Percentiles rank a stretch among this genome's conserved stretches.
Conservation (phyloP, 2,797 vertebrate genomes). For the Alauda arvensis region DNA sequence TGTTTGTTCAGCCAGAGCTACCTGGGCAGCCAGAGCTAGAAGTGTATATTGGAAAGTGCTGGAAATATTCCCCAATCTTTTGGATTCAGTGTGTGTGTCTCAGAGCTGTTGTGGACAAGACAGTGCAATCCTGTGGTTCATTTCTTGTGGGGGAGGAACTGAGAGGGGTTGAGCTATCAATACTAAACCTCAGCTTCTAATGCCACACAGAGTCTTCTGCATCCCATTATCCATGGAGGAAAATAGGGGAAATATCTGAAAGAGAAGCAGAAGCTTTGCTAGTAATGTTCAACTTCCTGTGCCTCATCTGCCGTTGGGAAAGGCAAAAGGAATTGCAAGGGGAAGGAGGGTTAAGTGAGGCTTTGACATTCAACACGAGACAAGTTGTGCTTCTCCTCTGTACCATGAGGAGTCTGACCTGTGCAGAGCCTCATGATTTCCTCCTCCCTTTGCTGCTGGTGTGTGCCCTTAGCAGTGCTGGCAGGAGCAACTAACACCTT, state of each 20-base stretch:
- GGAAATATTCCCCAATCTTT: constrained; percentile 2
- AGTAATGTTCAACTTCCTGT: not conserved
- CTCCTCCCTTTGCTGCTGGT: not conserved
- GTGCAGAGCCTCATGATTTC: not conserved
- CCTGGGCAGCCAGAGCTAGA: not conserved
- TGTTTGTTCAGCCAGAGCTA: not conserved
- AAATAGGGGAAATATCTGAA: not conserved
- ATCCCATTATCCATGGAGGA: not conserved
- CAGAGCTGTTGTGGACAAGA: not conserved
- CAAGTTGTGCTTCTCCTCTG: not conserved
- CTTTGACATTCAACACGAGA: not conserved
- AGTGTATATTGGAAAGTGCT: not conserved
- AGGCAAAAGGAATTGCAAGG: not conserved
- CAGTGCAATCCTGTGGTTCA: not conserved
- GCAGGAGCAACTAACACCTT: not conserved
- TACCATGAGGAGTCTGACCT: not conserved
- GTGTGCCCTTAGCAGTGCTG: not conserved
- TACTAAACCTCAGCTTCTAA: not conserved
- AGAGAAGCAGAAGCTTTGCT: not conserved
- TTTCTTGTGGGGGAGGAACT: not conserved
- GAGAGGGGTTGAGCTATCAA: not conserved
- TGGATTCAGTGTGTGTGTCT: not conserved
- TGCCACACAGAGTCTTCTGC: not conserved
- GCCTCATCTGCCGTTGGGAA: not conserved
- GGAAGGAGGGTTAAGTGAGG: not conserved